Conservation (phyloP, 2,113 vertebrate genomes). For the Hypomesus transpacificus region DNA sequence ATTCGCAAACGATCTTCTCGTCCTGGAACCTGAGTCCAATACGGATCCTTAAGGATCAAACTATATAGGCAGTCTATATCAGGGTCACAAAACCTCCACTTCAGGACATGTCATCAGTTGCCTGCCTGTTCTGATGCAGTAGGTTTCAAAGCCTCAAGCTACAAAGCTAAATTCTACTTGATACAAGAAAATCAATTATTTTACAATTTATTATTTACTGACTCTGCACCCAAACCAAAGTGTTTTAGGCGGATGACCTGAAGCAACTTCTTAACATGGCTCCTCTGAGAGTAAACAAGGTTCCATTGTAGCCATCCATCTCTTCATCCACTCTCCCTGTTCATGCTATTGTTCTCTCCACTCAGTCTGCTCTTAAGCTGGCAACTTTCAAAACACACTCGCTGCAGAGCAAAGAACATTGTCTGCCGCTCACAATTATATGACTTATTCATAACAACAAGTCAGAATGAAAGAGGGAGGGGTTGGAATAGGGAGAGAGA, state of each 20-base stretch:
- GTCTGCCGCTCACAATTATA: conserved; percentile 45
- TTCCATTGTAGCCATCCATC: conserved; percentile 44
- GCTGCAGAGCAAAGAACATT: conserved; percentile 34
- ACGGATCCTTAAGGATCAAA: no score
- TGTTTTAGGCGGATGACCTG: conserved; percentile 49
- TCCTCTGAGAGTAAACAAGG: conserved; percentile 52
- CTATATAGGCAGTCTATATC: background rate
- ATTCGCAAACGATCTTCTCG: no score
- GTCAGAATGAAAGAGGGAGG: conserved; percentile 12
- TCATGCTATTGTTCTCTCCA: conserved; percentile 32
- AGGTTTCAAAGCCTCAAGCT: conserved; percentile 57
- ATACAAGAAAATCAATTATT: conserved; percentile 51
- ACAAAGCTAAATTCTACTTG: conserved; percentile 49
- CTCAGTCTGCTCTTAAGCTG: conserved; percentile 24
- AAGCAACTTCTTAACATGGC: conserved; percentile 45
- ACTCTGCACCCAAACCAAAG: conserved; percentile 41
- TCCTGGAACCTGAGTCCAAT: no score
- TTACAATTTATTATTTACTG: conserved; percentile 56
- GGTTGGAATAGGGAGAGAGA: conserved; percentile 19
- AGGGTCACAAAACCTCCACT: background rate
- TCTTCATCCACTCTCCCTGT: conserved; percentile 24
- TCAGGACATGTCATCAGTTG: no score
- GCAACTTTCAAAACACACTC: conserved; percentile 29
- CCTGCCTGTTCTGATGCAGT: conserved; percentile 43
- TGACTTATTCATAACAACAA: conserved; percentile 54